A percentile compares a stretch with the other conserved stretches of the same genome.
These are phyloP conservation scores for Drosophila sturtevanti DNA, from an alignment of 1,140 invertebrate genomes.

Conservation along the genomic window DNA sequence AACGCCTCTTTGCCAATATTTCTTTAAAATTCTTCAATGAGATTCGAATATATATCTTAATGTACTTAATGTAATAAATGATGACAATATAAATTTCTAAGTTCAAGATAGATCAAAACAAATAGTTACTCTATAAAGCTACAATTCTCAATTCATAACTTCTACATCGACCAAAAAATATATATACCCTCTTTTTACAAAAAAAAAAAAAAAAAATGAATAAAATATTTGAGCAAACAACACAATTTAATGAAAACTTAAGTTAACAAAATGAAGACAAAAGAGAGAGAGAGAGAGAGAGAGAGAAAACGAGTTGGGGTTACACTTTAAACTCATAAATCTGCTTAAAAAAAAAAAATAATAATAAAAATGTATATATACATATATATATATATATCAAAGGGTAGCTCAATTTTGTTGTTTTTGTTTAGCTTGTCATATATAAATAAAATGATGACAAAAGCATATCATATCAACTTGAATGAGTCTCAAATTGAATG, in stretches of 20 bases:
- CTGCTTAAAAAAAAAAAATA: not conserved
- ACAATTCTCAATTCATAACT: too few relatives aligned
- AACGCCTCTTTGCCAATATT: too few relatives aligned
- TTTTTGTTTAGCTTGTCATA: not conserved
- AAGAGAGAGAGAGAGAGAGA: not conserved
- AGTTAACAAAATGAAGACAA: not conserved
- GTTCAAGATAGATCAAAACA: too few relatives aligned
- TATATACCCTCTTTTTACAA: too few relatives aligned
- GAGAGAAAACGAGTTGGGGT: not conserved
- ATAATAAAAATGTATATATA: too few relatives aligned
- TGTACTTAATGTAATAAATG: too few relatives aligned
- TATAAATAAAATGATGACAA: conserved; percentile 17
- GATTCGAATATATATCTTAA: too few relatives aligned
- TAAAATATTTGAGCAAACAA: conserved; percentile 1
- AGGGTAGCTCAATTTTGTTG: not conserved
- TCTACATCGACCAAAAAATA: too few relatives aligned
- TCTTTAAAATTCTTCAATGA: too few relatives aligned
- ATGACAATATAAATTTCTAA: too few relatives aligned
- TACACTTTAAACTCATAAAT: conserved; percentile 7
- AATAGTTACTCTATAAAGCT: too few relatives aligned
- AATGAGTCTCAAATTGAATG: conserved; percentile 43
- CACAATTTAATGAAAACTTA: conserved; percentile 8
- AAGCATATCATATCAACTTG: not conserved
- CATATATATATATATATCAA: too few relatives aligned
- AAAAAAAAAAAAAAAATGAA: not conserved